Percentiles rank a stretch among this genome's conserved stretches.
phyloP scores from a whole-genome alignment of 2,888 invertebrate species.

The Phalera bucephala region DNA sequence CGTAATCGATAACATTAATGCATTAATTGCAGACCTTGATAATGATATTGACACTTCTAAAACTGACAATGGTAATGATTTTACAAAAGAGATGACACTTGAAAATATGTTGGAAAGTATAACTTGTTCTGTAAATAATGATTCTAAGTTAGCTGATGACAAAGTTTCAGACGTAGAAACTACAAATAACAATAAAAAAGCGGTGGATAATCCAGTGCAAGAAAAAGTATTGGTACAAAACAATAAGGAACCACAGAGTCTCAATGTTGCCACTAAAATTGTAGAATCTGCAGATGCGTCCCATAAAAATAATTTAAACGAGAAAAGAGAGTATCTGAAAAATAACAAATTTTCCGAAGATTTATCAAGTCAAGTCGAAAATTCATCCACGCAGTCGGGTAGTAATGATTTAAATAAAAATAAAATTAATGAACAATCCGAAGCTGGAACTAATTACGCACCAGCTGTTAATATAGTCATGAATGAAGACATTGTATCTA shows the following conservation, averaged over 20 bases:
- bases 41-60: conserved; percentile 52
- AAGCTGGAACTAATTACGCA: not conserved
- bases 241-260: not conserved
- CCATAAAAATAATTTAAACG: not conserved
- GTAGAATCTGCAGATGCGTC: not conserved
- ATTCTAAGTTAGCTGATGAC: conserved; percentile 26
- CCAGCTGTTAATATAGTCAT: conserved; percentile 5
- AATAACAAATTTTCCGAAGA: too few relatives aligned
- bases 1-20: conserved; percentile 64
- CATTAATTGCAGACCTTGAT: conserved; percentile 64
- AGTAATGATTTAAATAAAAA: not conserved
- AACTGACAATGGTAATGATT: conserved; percentile 38
- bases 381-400: conserved; percentile 1
- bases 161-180: not conserved
- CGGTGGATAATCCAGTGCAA: not conserved
- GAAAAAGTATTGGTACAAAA: not conserved
- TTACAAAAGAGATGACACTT: conserved; percentile 50
- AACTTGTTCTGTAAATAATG: conserved; percentile 33
- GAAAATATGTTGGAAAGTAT: conserved; percentile 54
- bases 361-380: not conserved
- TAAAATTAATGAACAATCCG: too few relatives aligned
- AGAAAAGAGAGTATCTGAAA: too few relatives aligned
- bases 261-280: not conserved
- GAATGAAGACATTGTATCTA: conserved; percentile 53
- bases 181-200: too few relatives aligned